Percentiles rank a stretch among this genome's conserved stretches.
Conservation (phyloP, 2,888 invertebrate genomes). For the Ectemnius cavifrons region DNA sequence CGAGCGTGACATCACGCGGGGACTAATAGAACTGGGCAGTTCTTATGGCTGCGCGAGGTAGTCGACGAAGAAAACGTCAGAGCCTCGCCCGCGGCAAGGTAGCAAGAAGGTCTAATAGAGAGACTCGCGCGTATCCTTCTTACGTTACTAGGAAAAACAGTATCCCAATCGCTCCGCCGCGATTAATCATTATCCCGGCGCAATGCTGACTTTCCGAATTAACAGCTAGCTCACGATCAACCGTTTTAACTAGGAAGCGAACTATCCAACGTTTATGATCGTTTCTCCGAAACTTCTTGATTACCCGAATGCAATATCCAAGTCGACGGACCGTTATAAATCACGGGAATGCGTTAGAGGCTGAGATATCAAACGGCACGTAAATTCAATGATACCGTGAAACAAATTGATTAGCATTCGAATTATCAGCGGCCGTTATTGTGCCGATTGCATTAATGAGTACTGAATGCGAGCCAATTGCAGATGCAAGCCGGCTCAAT, state of each 20-base stretch:
- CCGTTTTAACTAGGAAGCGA: too few species aligned
- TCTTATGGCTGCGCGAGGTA: slow-evolving; percentile 31
- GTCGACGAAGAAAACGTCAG: slow-evolving; percentile 45
- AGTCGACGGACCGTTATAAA: too few species aligned
- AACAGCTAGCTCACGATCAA: too few species aligned
- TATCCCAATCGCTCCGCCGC: neutral
- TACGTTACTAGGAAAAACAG: slow-evolving; percentile 3
- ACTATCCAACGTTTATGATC: too few species aligned
- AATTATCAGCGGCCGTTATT: neutral
- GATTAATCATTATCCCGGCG: slow-evolving; percentile 6
- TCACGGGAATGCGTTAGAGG: too few species aligned
- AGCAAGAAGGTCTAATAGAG: slow-evolving; percentile 58
- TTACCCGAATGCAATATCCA: too few species aligned
- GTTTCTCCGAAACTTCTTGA: too few species aligned
- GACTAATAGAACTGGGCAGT: slow-evolving; percentile 65
- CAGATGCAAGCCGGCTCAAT: slow-evolving; percentile 2
- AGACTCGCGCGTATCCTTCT: slow-evolving; percentile 37
- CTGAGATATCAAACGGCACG: neutral
- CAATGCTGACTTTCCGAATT: too few species aligned
- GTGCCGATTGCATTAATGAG: neutral
- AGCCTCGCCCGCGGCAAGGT: slow-evolving; percentile 69
- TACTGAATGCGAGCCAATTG: neutral
- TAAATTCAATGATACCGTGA: neutral
- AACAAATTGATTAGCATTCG: neutral
- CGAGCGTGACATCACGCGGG: slow-evolving; percentile 69